phyloP scores from a whole-genome alignment of 1,140 invertebrate genomes.

The Drosophila chauvacae region DNA sequence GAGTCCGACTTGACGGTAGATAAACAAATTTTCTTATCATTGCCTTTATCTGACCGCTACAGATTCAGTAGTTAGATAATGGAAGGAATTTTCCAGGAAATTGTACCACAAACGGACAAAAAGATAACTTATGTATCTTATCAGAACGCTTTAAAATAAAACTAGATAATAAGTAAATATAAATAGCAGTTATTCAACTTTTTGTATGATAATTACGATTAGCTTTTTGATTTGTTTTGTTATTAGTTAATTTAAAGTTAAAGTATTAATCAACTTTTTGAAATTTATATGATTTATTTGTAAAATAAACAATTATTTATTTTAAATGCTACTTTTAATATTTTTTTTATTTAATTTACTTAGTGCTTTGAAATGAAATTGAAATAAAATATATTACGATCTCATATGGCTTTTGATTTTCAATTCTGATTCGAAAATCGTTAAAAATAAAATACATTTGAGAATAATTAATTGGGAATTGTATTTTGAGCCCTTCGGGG shows the following conservation, averaged over 20 bases:
- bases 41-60: not conserved
- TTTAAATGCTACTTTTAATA: no score
- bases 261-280: not conserved
- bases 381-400: no score
- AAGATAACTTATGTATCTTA: slow-evolving; percentile 24
- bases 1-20: not conserved
- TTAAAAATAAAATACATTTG: no score
- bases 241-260: not conserved
- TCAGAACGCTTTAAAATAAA: not conserved
- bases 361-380: no score
- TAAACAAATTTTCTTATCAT: not conserved
- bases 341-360: no score
- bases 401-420: no score
- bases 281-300: no score
- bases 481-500: no score
- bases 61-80: not conserved
- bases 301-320: no score
- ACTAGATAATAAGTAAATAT: not conserved
- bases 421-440: no score
- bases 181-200: slow-evolving; percentile 10
- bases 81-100: not conserved
- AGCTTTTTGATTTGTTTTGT: not conserved
- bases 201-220: not conserved
- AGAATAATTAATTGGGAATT: no score
- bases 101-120: not conserved